Base-by-base conservation (phyloP, 2,888 invertebrate species). In the Zygogramma bicolorata region DNA sequence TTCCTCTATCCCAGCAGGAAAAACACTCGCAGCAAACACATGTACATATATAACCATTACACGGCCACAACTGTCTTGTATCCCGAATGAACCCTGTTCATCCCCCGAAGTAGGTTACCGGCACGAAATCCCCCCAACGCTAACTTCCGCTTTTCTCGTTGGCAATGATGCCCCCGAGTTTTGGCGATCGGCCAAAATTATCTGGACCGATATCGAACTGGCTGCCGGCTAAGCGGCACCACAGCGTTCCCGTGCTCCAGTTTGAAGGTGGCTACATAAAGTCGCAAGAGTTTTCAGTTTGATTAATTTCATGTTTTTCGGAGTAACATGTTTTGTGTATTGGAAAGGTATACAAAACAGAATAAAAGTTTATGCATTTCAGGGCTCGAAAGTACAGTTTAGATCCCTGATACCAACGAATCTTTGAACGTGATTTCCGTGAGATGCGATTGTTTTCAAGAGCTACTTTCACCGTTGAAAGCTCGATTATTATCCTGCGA, bases 141-240 rank as follows among this genome's bases (percentile, higher is more conserved):
- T 7, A n/a, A n/a, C n/a, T n/a, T n/a, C n/a, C 10, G 8, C 22
- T 49, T 49, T 49, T 49, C 49, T 13, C 49, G 15, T 13, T 46
- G 53, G n/a, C 61, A 67, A 57, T 31, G 58, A 66, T 71, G 57
- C 60, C 62, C 70, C 58, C 65, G 46, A 57, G 67, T 71, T 71
- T 79, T 80, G 81, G 81, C 81, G 61, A 70, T 38, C 42, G 72
- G 79, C 81, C 81, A 81, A 78, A 77, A 79, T 77, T 77, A 78
- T 78, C 78, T 75, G 74, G 73, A 79, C 78, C 79, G 77, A 76
- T 81, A 81, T 81, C 70, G 81, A 80, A 78, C 79, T 75, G 79
- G 74, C 71, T n/a, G 68, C 62, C 72, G 79, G 74, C 72, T 67
- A 61, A 65, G 7, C n/a, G 53, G 53, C 53, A 53, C 65, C 66